Evolutionary conservation across 2,888 invertebrate genomes (phyloP).

Genomic region (Lepidonotus clava): DNA sequence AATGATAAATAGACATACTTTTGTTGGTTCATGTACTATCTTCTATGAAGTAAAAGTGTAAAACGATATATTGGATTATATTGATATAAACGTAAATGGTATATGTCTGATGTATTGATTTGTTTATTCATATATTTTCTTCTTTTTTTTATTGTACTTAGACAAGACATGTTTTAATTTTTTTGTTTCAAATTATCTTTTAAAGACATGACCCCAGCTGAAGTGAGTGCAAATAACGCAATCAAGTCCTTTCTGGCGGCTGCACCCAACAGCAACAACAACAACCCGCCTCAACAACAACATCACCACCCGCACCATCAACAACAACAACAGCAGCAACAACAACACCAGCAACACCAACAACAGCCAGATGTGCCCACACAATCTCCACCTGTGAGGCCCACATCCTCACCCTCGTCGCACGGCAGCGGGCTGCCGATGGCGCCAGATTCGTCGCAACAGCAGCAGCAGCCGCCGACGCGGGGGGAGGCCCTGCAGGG

Average conservation of each 20-base stretch:
- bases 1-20: too few relatives aligned
- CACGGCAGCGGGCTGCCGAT: not conserved
- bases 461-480: not conserved
- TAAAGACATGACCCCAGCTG: slow-evolving; percentile 36
- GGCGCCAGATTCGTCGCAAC: not conserved
- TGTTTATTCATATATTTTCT: not conserved
- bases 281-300: not conserved
- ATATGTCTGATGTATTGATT: too few relatives aligned
- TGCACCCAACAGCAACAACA: not conserved
- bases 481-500: not conserved
- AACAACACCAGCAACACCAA: slow-evolving; percentile 50
- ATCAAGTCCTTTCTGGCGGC: slow-evolving; percentile 38
- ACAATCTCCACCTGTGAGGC: slow-evolving; percentile 54
- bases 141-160: not conserved
- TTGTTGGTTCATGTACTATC: too few relatives aligned
- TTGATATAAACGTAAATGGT: too few relatives aligned
- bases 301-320: not conserved
- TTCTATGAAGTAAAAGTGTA: too few relatives aligned
- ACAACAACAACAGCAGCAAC: not conserved
- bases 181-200: too few relatives aligned
- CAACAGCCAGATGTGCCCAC: slow-evolving; percentile 33
- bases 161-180: too few relatives aligned
- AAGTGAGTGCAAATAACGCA: slow-evolving; percentile 19
- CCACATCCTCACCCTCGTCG: slow-evolving; percentile 32
- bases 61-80: too few relatives aligned